These are phyloP conservation scores for Bovichtus variegatus DNA, from an alignment of 2,797 vertebrate species.

Conservation along the genomic window DNA sequence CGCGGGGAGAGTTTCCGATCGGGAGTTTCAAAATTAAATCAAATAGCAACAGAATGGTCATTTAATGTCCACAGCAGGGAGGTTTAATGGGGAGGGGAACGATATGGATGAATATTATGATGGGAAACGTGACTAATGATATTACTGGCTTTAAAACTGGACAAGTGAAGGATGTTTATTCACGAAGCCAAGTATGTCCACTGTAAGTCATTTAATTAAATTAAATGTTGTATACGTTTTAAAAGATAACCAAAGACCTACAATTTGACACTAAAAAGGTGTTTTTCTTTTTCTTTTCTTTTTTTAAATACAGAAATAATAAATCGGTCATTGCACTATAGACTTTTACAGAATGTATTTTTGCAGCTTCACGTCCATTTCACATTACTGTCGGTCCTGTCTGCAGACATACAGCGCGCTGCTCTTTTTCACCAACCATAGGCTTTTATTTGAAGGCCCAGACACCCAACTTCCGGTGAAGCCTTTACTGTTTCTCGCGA, in stretches of 20 bases:
- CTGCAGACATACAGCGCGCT: neutral
- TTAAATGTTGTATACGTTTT: too few species aligned
- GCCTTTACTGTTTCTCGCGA: neutral
- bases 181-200: too few species aligned
- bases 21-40: conserved; percentile 56
- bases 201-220: too few species aligned
- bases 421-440: rapidly evolving
- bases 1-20: conserved; percentile 25
- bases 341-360: too few species aligned
- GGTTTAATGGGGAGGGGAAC: rapidly evolving
- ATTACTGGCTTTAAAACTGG: neutral
- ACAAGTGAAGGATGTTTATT: neutral
- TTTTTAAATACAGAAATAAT: too few species aligned
- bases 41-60: neutral
- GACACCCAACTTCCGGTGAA: neutral
- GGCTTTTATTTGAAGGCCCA: conserved; percentile 35
- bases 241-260: too few species aligned
- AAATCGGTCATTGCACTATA: too few species aligned
- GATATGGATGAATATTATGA: neutral
- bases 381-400: too few species aligned
- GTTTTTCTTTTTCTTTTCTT: too few species aligned
- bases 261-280: too few species aligned
- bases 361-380: too few species aligned
- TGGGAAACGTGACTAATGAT: too few species aligned
- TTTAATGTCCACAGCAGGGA: neutral